These are phyloP conservation scores for Mycetomoellerius zeteki DNA, from an alignment of 1,140 invertebrate species.

Conservation along the genomic window DNA sequence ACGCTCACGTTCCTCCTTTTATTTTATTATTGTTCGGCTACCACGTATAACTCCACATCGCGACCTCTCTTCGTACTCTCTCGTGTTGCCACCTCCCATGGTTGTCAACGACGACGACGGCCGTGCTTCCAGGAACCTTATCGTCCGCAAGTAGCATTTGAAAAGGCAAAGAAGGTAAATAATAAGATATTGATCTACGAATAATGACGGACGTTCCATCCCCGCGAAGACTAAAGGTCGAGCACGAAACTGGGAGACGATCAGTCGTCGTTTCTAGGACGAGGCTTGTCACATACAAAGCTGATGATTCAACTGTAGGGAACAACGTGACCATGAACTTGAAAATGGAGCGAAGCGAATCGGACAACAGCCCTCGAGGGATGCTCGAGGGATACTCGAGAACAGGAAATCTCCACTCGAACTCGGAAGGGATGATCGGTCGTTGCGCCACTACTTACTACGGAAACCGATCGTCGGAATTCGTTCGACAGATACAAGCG, in stretches of 20 bases:
- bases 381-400: constrained; percentile 13
- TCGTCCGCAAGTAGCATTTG: constrained; percentile 5
- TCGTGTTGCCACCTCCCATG: constrained; percentile 13
- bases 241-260: constrained; percentile 3
- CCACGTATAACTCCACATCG: background rate
- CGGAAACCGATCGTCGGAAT: constrained; percentile 41
- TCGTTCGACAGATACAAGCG: constrained; percentile 17
- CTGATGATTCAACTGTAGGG: constrained; percentile 16
- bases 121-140: background rate
- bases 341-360: constrained; percentile 5
- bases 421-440: constrained; percentile 44
- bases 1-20: background rate
- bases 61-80: background rate
- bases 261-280: constrained; percentile 41
- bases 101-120: background rate
- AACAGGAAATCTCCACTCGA: constrained; percentile 45
- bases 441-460: constrained; percentile 41
- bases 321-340: constrained; percentile 52
- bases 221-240: background rate
- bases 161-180: background rate
- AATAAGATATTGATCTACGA: constrained; percentile 19
- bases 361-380: constrained; percentile 11
- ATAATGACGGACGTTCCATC: background rate
- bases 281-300: constrained; percentile 22
- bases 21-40: constrained; percentile 38